Evolutionary conservation across 2,797 vertebrate genomes (phyloP), one percentile per base, ranked within the genome.

Genomic region (Channa striata): DNA sequence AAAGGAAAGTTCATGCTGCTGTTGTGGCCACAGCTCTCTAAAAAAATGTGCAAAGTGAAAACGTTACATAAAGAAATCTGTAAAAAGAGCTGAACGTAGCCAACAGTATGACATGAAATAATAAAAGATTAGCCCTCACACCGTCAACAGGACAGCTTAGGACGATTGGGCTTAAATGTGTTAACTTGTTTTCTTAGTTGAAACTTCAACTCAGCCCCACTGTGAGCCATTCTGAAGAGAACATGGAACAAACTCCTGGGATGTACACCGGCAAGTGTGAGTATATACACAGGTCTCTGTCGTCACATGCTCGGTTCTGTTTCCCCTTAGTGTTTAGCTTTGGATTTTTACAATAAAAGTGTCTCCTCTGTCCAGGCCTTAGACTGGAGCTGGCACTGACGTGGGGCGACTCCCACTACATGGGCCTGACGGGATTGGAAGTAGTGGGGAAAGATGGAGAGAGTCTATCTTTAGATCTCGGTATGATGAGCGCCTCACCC

Each of bases 361-460:
- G 16, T 30, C 6, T 39, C 9, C 59, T 25, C 54, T 19, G 37
- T 40, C 1, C 49, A 99, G 98, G 94, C 80, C 93, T 99, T 68
- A 95, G 93, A 16, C 82, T 99, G 73, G 96, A 95, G 76, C 93
- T 99, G 76, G 88, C 93, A 1, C 72, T 92, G 62, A 97, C 97
- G 0, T 99, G 98, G 98, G 97, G 98, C 0, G 97, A 99, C 80
- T 84, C 82, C 23, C 95, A 98, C 78, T 98, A 96, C 85, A 83
- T 98, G 72, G 97, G 98, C 11, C 89, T 99, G 87, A 97, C 97
- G 0, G 97, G 96, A 74, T 83, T 99, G 69, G 97, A 99, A 88
- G 93, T 98, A 74, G 96, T 99, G 49, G 95, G 95, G 43, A 95
- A 89, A 69, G 93, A 95, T 0, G 96, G 97, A 1, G 94, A 96